phyloP scores from a whole-genome alignment of 2,888 invertebrate species.

The Hypercompe scribonia region DNA sequence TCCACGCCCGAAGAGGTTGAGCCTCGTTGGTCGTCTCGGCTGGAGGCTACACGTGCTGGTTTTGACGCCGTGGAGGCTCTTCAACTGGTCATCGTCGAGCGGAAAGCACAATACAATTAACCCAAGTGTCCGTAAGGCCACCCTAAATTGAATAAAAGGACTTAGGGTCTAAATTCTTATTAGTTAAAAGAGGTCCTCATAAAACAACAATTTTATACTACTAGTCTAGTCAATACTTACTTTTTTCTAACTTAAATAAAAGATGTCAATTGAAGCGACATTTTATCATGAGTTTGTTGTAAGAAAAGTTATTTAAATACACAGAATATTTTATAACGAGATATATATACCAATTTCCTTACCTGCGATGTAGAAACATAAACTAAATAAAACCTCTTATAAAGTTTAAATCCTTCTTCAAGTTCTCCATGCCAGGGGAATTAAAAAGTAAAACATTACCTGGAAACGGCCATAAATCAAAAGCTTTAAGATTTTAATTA shows the following conservation, averaged over 20 bases:
- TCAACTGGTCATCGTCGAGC: no score
- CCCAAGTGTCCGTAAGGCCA: no score
- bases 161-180: no score
- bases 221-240: no score
- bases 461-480: constrained; percentile 53
- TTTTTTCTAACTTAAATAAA: background rate
- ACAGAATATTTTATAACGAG: background rate
- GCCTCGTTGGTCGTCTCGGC: no score
- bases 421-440: constrained; percentile 38
- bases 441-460: constrained; percentile 57
- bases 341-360: background rate
- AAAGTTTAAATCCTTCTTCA: constrained; percentile 49
- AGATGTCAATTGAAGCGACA: background rate
- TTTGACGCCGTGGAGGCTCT: no score
- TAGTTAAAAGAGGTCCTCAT: no score
- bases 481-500: constrained; percentile 62
- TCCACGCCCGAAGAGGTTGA: no score
- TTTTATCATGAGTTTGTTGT: background rate
- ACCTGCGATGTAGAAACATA: constrained; percentile 12
- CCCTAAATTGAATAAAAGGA: no score
- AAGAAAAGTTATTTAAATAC: background rate
- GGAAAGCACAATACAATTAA: no score
- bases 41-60: no score
- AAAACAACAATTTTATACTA: no score
- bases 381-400: constrained; percentile 13